Percentiles rank a stretch among this genome's conserved stretches.
These are phyloP conservation scores for Thamnaconus septentrionalis DNA, from an alignment of 2,113 vertebrate species.

Conservation along the genomic window DNA sequence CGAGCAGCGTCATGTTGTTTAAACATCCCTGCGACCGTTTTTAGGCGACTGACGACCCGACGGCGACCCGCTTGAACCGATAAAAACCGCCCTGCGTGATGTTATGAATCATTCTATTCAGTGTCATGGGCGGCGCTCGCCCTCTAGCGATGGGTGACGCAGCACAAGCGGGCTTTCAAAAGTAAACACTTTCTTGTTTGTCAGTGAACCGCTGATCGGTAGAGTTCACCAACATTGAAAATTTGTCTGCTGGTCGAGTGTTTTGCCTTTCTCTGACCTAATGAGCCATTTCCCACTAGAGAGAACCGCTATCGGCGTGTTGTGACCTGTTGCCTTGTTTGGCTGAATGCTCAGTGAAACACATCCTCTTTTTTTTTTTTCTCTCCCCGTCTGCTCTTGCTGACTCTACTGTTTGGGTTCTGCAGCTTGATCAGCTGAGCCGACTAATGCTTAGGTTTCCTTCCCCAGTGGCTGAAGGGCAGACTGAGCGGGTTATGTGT, in stretches of 20 bases:
- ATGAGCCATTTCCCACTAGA: conserved; percentile 11
- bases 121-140: conserved; percentile 5
- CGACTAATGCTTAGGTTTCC: conserved; percentile 11
- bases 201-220: too few species aligned
- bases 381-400: conserved; percentile 24
- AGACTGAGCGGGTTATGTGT: background rate
- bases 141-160: conserved; percentile 45
- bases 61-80: background rate
- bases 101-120: conserved; percentile 19
- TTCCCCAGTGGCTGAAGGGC: too few species aligned
- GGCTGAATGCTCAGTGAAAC: conserved; percentile 37
- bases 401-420: conserved; percentile 29
- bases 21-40: background rate
- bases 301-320: conserved; percentile 7
- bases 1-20: background rate
- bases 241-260: background rate
- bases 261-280: background rate
- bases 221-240: background rate
- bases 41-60: background rate
- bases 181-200: conserved; percentile 1
- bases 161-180: background rate
- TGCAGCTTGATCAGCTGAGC: conserved; percentile 33
- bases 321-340: conserved; percentile 18
- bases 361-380: conserved; percentile 51
- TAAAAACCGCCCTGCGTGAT: background rate